Evolutionary conservation across 2,113 vertebrate species (phyloP), one percentile per base, ranked within the genome.

Genomic region (Oryzias woworae): DNA sequence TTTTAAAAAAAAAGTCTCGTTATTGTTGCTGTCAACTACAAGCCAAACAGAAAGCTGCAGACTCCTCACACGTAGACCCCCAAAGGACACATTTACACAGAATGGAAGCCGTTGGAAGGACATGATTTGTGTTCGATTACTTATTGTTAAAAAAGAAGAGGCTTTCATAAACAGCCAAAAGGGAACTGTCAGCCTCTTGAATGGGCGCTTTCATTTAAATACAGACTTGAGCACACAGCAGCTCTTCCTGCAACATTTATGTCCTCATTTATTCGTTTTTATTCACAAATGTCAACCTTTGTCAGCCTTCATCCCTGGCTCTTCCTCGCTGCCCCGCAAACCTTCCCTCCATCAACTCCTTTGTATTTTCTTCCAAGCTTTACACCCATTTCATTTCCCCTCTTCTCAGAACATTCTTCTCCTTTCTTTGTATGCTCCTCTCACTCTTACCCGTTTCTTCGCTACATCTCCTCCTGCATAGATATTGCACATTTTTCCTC

Each of bases 181-280:
- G 54, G 53, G 52, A 54, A 51, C 17, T n/a, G 15, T 45, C 52
- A 42, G 20, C 20, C 20, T 45, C 45, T 5, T 22, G 44, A 50
- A 54, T 47, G 18, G 62, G 60, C 31, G 24, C 62, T 20, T 61
- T 78, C 53, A 72, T 84, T 77, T 78, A 54, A 86, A 83, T 78
- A 73, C 53, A 81, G 66, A 63, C 66, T 72, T 69, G 62, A 78
- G 69, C 60, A 23, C 85, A 58, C 78, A 78, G 80, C 67, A 14
- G 83, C 74, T 80, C 63, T 86, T 83, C 69, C 72, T 90, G 89
- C 87, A 90, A 87, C 82, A 87, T 89, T 89, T 76, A 90, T 90
- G 86, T 84, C 70, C 81, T 83, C 64, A 71, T 88, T 89, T 86
- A 86, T 90, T 85, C 83, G 78, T 80, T 85, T 80, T 85, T 88